Evolutionary conservation across 2,888 invertebrate genomes (phyloP).

Genomic region (Cinara cedri): DNA sequence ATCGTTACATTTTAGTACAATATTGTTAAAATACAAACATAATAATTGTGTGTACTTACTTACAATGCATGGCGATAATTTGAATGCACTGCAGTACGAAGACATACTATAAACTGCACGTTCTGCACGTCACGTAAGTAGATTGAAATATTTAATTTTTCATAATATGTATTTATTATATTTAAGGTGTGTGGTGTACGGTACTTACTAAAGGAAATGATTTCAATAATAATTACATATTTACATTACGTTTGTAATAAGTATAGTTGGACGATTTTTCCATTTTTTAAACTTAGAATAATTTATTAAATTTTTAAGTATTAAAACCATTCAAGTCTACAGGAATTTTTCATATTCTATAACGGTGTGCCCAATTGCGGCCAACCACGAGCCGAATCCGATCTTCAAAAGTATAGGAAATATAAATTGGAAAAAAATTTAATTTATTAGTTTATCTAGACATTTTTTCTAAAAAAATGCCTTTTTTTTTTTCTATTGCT

Average conservation of each 20-base stretch:
- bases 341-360: too few species aligned
- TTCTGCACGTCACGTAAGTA: conserved; percentile 3
- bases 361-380: too few species aligned
- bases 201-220: not conserved
- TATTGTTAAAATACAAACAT: conserved; percentile 4
- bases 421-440: too few species aligned
- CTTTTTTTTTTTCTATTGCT: too few species aligned
- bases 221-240: not conserved
- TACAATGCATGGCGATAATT: conserved; percentile 20
- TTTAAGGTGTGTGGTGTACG: not conserved
- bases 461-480: too few species aligned
- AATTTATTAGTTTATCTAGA: too few species aligned
- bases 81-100: conserved; percentile 5
- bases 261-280: not conserved
- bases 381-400: too few species aligned
- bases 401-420: too few species aligned
- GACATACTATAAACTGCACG: not conserved
- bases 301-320: too few species aligned
- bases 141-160: conserved; percentile 23
- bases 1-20: conserved; percentile 13
- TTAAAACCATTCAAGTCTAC: too few species aligned
- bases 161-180: conserved; percentile 10
- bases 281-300: too few species aligned
- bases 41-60: not conserved
- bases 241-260: not conserved